Conservation (phyloP, 1,140 invertebrate genomes). For the Pollicipes pollicipes region DNA sequence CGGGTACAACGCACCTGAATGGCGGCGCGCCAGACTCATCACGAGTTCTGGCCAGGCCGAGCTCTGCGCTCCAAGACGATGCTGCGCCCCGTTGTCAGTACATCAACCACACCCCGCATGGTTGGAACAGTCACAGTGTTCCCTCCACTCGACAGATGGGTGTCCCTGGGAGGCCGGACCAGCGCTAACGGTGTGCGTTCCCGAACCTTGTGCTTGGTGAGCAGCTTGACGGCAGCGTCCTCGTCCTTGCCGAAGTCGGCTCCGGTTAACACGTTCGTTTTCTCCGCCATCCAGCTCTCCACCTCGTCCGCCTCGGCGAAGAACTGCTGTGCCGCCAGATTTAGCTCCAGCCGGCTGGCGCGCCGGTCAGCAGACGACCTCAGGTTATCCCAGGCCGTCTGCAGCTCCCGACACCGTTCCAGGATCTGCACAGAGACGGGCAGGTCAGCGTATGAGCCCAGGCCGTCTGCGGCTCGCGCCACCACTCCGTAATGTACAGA, state of each 20-base stretch:
- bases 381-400: conserved; percentile 48
- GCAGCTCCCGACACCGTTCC: conserved; percentile 36
- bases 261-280: conserved; percentile 56
- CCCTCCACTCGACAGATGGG: too few relatives aligned
- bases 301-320: conserved; percentile 67
- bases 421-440: conserved; percentile 17
- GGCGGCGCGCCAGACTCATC: too few relatives aligned
- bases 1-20: too few relatives aligned
- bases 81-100: too few relatives aligned
- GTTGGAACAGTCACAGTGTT: too few relatives aligned
- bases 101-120: too few relatives aligned
- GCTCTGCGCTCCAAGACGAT: too few relatives aligned
- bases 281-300: conserved; percentile 80
- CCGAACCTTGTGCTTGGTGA: conserved; percentile 74
- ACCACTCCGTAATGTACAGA: too few relatives aligned
- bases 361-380: conserved; percentile 47
- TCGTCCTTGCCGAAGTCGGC: conserved; percentile 72
- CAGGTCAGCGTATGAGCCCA: conserved; percentile 13
- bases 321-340: conserved; percentile 73
- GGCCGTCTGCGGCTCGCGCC: conserved; percentile 11
- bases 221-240: conserved; percentile 68
- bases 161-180: too few relatives aligned
- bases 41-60: too few relatives aligned
- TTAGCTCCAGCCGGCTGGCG: conserved; percentile 58
- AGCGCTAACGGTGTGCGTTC: too few relatives aligned